phyloP scores from a whole-genome alignment of 2,797 vertebrate genomes.

The Argyrosomus regius region DNA sequence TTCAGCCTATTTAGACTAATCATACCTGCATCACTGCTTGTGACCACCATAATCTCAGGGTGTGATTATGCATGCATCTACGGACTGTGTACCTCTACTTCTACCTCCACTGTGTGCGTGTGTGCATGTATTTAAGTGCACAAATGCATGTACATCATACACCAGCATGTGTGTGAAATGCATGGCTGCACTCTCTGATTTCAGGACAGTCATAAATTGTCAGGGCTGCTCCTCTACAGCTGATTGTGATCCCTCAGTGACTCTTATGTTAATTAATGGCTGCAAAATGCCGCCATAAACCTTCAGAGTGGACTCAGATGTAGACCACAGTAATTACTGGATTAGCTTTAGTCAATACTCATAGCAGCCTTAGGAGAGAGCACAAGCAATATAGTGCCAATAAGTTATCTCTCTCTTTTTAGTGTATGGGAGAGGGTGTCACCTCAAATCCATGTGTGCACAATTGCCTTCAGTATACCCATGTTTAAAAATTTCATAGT shows the following conservation, averaged over 20 bases:
- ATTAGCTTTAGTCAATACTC: conserved; percentile 83
- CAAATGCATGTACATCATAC: conserved; percentile 32
- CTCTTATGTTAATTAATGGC: conserved; percentile 83
- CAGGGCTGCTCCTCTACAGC: conserved; percentile 63
- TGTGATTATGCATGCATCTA: conserved; percentile 25
- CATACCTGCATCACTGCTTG: conserved; percentile 35
- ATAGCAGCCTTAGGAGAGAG: conserved; percentile 54
- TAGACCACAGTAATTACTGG: conserved; percentile 83
- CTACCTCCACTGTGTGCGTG: conserved; percentile 11
- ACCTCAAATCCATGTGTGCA: background rate
- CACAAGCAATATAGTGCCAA: conserved; percentile 21
- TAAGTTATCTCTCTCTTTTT: conserved; percentile 32
- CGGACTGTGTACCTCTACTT: background rate
- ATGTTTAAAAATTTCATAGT: background rate
- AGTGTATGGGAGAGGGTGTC: background rate
- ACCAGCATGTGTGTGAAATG: conserved; percentile 37
- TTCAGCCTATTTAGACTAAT: conserved; percentile 51
- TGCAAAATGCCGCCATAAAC: conserved; percentile 82
- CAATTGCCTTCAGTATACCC: background rate
- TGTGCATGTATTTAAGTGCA: conserved; percentile 11
- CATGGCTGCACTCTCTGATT: conserved; percentile 65
- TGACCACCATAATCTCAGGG: conserved; percentile 27
- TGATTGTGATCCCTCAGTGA: conserved; percentile 78
- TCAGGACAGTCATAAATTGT: conserved; percentile 75
- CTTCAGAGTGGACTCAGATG: conserved; percentile 70